These are phyloP conservation scores for Pagetopsis macropterus DNA, from an alignment of 2,797 vertebrate genomes.

Conservation along the genomic window DNA sequence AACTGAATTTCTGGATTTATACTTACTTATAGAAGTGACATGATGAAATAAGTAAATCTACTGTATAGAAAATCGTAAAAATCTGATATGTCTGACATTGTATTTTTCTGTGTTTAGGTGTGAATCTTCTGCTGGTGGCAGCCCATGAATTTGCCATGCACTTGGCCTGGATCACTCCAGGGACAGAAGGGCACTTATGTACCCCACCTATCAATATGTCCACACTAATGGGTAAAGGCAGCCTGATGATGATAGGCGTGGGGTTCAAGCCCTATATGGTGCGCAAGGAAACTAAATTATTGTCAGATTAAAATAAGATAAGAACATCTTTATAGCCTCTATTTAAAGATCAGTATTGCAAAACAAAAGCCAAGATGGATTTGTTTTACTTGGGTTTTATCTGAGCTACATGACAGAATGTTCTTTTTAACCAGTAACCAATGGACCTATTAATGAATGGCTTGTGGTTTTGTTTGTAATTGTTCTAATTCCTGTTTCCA, in stretches of 20 bases:
- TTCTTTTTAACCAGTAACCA: neutral
- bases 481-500: neutral
- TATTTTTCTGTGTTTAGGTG: conserved; percentile 50
- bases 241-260: conserved; percentile 84
- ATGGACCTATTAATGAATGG: neutral
- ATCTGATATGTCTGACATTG: neutral
- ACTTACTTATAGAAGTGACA: neutral
- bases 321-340: neutral
- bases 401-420: neutral
- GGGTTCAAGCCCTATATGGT: conserved; percentile 92
- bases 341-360: neutral
- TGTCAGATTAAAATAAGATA: neutral
- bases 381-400: neutral
- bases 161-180: conserved; percentile 90
- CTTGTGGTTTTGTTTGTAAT: neutral
- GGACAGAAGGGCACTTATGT: conserved; percentile 89
- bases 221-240: conserved; percentile 85
- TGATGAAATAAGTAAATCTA: neutral
- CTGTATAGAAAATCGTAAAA: neutral
- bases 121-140: conserved; percentile 92
- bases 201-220: conserved; percentile 88
- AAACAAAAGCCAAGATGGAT: neutral
- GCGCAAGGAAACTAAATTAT: conserved; percentile 7
- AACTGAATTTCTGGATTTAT: neutral
- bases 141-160: conserved; percentile 92